A percentile compares a stretch with the other conserved stretches of the same genome.
Evolutionary conservation across 2,888 invertebrate species (phyloP).

Genomic region (Beris morrisii): DNA sequence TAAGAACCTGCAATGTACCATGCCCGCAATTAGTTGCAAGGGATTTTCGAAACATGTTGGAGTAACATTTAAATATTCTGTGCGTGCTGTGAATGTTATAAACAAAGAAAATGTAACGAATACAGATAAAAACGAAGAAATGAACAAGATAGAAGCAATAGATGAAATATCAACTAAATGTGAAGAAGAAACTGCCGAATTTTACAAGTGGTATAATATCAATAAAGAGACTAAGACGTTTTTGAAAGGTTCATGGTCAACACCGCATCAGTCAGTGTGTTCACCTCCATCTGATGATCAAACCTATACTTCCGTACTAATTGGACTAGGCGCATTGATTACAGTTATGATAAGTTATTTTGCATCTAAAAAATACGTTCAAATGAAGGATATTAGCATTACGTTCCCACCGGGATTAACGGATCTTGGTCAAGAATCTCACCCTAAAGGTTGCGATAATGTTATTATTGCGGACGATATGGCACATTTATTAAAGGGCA

Average conservation of each 20-base stretch:
- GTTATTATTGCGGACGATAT: constrained; percentile 36
- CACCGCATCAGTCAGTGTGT: constrained; percentile 13
- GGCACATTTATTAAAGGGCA: constrained; percentile 40
- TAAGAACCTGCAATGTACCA: constrained; percentile 40
- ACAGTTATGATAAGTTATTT: constrained; percentile 39
- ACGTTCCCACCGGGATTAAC: constrained; percentile 48
- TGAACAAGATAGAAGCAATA: not conserved
- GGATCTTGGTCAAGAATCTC: constrained; percentile 46
- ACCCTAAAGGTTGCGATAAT: constrained; percentile 44
- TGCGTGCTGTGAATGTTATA: constrained; percentile 52
- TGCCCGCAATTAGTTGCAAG: constrained; percentile 21
- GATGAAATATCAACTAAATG: not conserved
- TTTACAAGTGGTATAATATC: not conserved
- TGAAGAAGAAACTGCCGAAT: constrained; percentile 16
- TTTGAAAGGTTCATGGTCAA: constrained; percentile 35
- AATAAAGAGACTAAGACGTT: constrained; percentile 15
- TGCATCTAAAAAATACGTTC: constrained; percentile 46
- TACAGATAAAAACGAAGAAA: constrained; percentile 35
- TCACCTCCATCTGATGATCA: constrained; percentile 3
- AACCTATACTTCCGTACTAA: too few species aligned
- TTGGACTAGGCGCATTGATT: too few species aligned
- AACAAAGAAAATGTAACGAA: constrained; percentile 10
- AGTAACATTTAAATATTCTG: constrained; percentile 38
- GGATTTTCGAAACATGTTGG: constrained; percentile 34
- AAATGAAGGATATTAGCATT: constrained; percentile 51